Base-by-base conservation (phyloP, 53 echinoderm and acorn worm species). In the Antedon mediterranea region DNA sequence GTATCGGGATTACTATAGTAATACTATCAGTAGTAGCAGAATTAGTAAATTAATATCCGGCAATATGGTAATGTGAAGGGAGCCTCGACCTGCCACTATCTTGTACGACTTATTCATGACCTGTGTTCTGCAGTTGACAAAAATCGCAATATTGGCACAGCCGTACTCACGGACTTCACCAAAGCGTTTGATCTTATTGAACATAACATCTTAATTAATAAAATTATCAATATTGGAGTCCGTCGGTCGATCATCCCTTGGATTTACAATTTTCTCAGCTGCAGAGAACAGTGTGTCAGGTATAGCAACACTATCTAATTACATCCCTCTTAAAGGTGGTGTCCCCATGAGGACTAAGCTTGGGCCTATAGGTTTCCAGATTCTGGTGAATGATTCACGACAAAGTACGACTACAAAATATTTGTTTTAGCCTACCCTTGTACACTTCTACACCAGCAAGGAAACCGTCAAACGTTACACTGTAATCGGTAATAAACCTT, bases 131-230 rank as follows among this genome's bases (percentile, higher is more conserved):
- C 41, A 41, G 41, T 41, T 41, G 41, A 41, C 41, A 41, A 41
- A 41, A n/a, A 31, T 18, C 79, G 72, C 6, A 84, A 71, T 43
- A 23, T 71, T 3, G 72, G 78, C 5, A 43, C 73, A 23, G 43
- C 78, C 28, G 83, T 84, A 34, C 37, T 84, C 18, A 84, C 78
- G 15, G 78, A 84, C 37, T 84, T 78, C 31, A 34, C 31, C 28
- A 84, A 84, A 34, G 84, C 79, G 20, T 84, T 84, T 78, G 84
- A 84, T 32, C 43, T 78, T 20, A 41, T 84, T 32, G 73, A 84
- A 41, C 78, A 84, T 30, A 79, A 77, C 31, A 37, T 84, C 28
- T 37, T 83, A 7, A 83, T 83, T 37, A 34, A 43, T 5, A 73
- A 83, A 31, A n/a, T 78, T 14, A 79, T 84, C 31, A 9, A 76